Conservation (phyloP, 37 sponge, comb jelly and placozoan species). For the Oscarella lobularis region DNA sequence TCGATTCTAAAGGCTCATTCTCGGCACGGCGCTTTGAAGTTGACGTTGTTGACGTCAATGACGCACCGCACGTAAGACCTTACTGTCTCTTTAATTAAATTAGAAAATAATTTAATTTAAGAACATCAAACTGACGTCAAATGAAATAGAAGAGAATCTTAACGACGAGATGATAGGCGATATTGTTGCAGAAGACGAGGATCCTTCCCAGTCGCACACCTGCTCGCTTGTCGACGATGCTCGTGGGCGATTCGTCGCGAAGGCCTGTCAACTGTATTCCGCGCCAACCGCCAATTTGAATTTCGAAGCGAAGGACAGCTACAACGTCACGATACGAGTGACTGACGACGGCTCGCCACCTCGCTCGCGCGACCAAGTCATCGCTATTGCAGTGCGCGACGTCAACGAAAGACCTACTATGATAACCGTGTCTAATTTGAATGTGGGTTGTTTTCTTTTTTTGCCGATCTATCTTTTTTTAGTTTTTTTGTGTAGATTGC, state of each 20-base stretch:
- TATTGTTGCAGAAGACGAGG: not conserved
- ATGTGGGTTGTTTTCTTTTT: not conserved
- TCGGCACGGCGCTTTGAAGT: not conserved
- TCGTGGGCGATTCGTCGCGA: not conserved
- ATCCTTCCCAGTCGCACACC: not conserved
- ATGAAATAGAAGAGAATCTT: not conserved
- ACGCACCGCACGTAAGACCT: not conserved
- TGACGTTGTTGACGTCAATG: not conserved
- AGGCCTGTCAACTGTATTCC: not conserved
- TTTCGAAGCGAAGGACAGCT: not conserved
- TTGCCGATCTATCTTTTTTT: not conserved
- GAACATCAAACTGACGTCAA: not conserved
- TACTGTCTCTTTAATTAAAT: too few relatives aligned
- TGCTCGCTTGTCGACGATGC: not conserved
- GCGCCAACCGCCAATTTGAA: not conserved
- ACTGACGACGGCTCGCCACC: conserved; percentile 4
- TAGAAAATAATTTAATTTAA: too few relatives aligned
- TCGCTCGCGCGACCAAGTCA: not conserved
- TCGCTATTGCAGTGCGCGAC: not conserved
- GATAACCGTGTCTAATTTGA: not conserved
- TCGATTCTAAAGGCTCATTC: not conserved
- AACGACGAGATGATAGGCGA: not conserved
- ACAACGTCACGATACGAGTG: not conserved
- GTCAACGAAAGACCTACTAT: not conserved
- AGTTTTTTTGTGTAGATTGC: not conserved